Evolutionary conservation across 2,797 vertebrate species (phyloP).

Genomic region (Crocodylus rhombifer): DNA sequence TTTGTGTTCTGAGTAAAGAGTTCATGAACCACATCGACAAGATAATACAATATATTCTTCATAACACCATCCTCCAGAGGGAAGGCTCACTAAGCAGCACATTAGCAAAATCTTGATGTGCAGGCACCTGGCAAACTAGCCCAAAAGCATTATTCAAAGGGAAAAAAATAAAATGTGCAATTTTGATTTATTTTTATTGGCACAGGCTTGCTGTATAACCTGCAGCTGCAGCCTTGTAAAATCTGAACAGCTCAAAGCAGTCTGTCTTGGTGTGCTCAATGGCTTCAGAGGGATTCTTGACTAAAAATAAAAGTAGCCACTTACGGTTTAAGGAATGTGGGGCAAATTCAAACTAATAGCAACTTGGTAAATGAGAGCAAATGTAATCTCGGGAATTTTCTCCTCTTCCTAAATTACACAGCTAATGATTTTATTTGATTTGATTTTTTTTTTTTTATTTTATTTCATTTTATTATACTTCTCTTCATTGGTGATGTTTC

Average conservation of each 20-base stretch:
- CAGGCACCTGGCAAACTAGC: not conserved
- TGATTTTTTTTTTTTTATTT: not conserved
- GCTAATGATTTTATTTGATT: not conserved
- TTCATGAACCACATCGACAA: not conserved
- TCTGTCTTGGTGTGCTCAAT: not conserved
- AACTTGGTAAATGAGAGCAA: slow-evolving; percentile 13
- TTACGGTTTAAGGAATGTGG: not conserved
- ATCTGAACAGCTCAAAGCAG: not conserved
- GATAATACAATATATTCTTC: slow-evolving; percentile 17
- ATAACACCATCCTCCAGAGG: not conserved
- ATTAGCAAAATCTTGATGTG: slow-evolving; percentile 10
- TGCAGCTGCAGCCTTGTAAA: not conserved
- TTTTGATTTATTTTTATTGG: not conserved
- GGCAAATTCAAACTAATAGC: not conserved
- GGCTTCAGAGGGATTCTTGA: not conserved
- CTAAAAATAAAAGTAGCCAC: slow-evolving; percentile 17
- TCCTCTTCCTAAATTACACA: not conserved
- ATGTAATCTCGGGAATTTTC: not conserved
- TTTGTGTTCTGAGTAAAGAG: slow-evolving; percentile 35
- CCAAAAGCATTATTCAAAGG: slow-evolving; percentile 9
- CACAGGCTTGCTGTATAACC: not conserved
- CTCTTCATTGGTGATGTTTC: not conserved
- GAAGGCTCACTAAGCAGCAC: not conserved
- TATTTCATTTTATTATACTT: not conserved
- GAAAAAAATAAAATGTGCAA: slow-evolving; percentile 10